A percentile compares a stretch with the other conserved stretches of the same genome.
These are phyloP conservation scores for Genyomyrus donnyi DNA, from an alignment of 2,113 vertebrate species.

Conservation along the genomic window DNA sequence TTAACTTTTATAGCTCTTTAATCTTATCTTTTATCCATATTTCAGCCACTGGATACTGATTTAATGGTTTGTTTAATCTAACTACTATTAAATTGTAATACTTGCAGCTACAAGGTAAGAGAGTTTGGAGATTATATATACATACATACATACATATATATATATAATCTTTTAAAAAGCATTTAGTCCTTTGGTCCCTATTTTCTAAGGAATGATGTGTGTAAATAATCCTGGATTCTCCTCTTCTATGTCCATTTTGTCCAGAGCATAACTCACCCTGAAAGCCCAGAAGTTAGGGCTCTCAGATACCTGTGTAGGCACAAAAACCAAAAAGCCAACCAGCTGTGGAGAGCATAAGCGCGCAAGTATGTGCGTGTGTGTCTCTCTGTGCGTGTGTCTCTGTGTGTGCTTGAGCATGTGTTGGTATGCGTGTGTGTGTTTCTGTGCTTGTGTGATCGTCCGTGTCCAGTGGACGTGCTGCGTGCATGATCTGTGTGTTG, in stretches of 20 bases:
- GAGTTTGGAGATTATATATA: conserved; percentile 55
- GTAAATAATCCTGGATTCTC: conserved; percentile 74
- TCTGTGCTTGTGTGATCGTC: conserved; percentile 18
- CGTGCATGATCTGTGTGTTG: conserved; percentile 69
- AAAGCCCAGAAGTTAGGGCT: conserved; percentile 46
- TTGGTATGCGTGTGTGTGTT: conserved; percentile 35
- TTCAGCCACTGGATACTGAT: conserved; percentile 69
- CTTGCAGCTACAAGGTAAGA: conserved; percentile 72
- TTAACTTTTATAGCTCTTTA: conserved; percentile 46
- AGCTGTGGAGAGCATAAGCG: conserved; percentile 56
- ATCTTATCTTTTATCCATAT: conserved; percentile 54
- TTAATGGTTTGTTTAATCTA: conserved; percentile 51
- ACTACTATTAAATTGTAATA: conserved; percentile 67
- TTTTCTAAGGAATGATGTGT: conserved; percentile 78
- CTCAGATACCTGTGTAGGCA: conserved; percentile 68
- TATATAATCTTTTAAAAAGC: conserved; percentile 70
- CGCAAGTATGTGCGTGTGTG: conserved; percentile 19
- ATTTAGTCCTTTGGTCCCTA: conserved; percentile 77
- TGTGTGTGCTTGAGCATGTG: conserved; percentile 61
- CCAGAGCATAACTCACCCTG: conserved; percentile 66
- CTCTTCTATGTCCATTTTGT: conserved; percentile 47
- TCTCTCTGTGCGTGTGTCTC: conserved; percentile 41
- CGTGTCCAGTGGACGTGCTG: conserved; percentile 64
- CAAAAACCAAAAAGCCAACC: conserved; percentile 75
- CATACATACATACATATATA: conserved; percentile 45